phyloP scores from a whole-genome alignment of 2,888 invertebrate genomes.

The Trachelus tabidus region DNA sequence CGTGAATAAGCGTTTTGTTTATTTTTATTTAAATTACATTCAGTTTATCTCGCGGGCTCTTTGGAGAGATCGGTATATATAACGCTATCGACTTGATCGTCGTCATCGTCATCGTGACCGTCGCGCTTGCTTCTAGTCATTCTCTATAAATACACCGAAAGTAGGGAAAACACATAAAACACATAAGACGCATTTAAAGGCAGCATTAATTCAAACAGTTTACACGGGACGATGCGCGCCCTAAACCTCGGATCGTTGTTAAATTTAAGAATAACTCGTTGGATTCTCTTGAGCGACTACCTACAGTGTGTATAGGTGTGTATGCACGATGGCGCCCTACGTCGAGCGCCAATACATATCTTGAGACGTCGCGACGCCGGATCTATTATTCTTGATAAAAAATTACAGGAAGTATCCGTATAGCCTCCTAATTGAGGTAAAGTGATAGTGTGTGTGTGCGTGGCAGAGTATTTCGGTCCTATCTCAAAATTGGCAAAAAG shows the following conservation, averaged over 20 bases:
- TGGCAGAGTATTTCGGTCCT: too few species aligned
- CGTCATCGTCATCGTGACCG: neutral
- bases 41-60: neutral
- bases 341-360: neutral
- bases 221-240: conserved; percentile 24
- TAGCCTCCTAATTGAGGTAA: neutral
- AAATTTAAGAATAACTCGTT: conserved; percentile 21
- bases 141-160: conserved; percentile 40
- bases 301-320: conserved; percentile 28
- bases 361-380: neutral
- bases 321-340: neutral
- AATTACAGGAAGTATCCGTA: neutral
- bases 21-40: neutral
- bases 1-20: neutral
- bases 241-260: conserved; percentile 15
- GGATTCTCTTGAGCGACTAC: conserved; percentile 17
- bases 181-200: conserved; percentile 40
- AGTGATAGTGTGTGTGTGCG: too few species aligned
- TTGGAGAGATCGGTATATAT: neutral
- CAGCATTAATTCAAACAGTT: conserved; percentile 47
- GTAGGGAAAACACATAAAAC: conserved; percentile 43
- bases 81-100: neutral
- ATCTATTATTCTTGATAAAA: neutral
- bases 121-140: neutral
- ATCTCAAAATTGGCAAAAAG: too few species aligned